Evolutionary conservation across 2,888 invertebrate genomes (phyloP).

Genomic region (Halictus quadricinctus): DNA sequence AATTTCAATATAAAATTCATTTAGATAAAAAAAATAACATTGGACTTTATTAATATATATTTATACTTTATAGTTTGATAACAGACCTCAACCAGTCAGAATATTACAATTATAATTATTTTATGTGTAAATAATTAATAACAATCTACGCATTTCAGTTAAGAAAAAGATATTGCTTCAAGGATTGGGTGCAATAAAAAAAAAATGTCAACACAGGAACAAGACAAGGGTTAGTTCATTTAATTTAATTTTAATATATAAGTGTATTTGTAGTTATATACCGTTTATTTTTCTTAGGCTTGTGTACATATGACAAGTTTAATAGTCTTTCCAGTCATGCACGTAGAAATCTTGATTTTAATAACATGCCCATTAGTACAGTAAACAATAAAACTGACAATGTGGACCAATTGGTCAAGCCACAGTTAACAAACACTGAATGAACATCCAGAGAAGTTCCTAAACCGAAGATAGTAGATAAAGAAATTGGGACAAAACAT

Average conservation of each 20-base stretch:
- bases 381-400: conserved; percentile 27
- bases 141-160: conserved; percentile 22
- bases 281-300: conserved; percentile 16
- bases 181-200: conserved; percentile 26
- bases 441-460: neutral
- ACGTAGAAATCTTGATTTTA: conserved; percentile 52
- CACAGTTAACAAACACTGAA: neutral
- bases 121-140: neutral
- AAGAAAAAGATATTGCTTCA: conserved; percentile 42
- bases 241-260: neutral
- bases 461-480: neutral
- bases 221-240: conserved; percentile 33
- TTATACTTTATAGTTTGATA: conserved; percentile 16
- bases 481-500: neutral
- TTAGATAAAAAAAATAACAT: neutral
- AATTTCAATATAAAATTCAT: neutral
- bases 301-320: neutral
- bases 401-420: neutral
- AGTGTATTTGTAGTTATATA: neutral
- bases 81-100: conserved; percentile 41
- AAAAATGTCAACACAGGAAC: neutral
- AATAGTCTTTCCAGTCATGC: neutral
- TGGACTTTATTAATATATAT: neutral
- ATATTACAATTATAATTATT: conserved; percentile 28
- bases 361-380: neutral